Evolutionary conservation across 2,888 invertebrate genomes (phyloP).

Genomic region (Amiota communis): DNA sequence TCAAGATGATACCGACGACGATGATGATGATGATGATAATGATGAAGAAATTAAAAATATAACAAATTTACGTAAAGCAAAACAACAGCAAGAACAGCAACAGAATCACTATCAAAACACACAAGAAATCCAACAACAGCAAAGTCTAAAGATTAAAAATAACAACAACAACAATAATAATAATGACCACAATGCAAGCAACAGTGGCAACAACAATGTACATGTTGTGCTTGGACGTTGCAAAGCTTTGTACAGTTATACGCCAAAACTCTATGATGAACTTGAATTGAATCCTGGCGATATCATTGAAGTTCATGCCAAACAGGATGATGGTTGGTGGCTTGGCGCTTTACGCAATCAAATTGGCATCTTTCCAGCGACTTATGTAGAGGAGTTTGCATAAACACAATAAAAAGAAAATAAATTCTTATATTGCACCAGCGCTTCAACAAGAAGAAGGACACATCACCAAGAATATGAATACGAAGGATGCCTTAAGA

Average conservation of each 20-base stretch:
- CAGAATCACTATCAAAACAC: conserved; percentile 57
- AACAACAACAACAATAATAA: conserved; percentile 30
- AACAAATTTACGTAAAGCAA: not conserved
- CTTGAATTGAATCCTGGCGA: conserved; percentile 85
- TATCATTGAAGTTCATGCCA: conserved; percentile 89
- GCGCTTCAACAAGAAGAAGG: too few relatives aligned
- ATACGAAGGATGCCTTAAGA: too few relatives aligned
- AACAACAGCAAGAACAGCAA: conserved; percentile 27
- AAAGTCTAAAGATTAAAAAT: conserved; percentile 33
- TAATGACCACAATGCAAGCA: conserved; percentile 31
- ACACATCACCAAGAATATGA: too few relatives aligned
- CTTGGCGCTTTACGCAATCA: conserved; percentile 86
- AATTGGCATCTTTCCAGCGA: conserved; percentile 94
- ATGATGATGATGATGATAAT: conserved; percentile 32
- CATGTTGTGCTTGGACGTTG: conserved; percentile 79
- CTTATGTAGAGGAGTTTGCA: conserved; percentile 89
- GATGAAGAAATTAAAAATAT: conserved; percentile 15
- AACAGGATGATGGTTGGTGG: conserved; percentile 97
- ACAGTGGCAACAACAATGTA: conserved; percentile 39
- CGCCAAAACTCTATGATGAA: conserved; percentile 90
- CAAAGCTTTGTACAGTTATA: conserved; percentile 89
- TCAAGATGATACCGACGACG: conserved; percentile 78
- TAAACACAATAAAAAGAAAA: conserved; percentile 45
- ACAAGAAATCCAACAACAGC: conserved; percentile 45
- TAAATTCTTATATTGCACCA: not conserved